Evolutionary conservation across 1,140 invertebrate genomes (phyloP).

Genomic region (Acromyrmex heyeri): DNA sequence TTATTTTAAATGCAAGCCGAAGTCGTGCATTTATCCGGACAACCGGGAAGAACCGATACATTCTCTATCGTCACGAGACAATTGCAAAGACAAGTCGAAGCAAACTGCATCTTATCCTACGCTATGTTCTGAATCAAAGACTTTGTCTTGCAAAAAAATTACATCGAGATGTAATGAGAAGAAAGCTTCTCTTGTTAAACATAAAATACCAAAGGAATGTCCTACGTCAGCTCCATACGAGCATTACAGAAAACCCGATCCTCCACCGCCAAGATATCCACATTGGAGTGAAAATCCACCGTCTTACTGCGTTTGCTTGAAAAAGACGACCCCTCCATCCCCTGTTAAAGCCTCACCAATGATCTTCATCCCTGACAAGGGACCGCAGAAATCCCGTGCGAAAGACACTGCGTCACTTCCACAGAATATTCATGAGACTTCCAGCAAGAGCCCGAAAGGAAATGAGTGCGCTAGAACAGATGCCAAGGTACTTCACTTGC

Average conservation of each 20-base stretch:
- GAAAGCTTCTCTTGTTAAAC: background rate
- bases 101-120: background rate
- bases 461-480: background rate
- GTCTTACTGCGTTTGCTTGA: background rate
- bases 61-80: background rate
- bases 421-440: constrained; percentile 32
- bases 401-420: background rate
- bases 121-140: background rate
- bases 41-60: background rate
- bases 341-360: background rate
- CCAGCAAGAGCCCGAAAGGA: background rate
- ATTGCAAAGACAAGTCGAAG: background rate
- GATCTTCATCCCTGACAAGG: constrained; percentile 21
- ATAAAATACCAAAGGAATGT: background rate
- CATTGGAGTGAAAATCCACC: constrained; percentile 54
- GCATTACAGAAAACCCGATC: background rate
- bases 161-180: background rate
- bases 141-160: background rate
- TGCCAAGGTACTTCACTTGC: background rate
- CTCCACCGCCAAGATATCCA: constrained; percentile 18
- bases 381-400: background rate
- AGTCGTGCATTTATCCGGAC: background rate
- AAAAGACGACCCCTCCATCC: background rate
- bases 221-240: background rate
- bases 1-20: constrained; percentile 8